These are phyloP conservation scores for Cerastis rubricosa DNA, from an alignment of 2,888 invertebrate species.

Conservation along the genomic window DNA sequence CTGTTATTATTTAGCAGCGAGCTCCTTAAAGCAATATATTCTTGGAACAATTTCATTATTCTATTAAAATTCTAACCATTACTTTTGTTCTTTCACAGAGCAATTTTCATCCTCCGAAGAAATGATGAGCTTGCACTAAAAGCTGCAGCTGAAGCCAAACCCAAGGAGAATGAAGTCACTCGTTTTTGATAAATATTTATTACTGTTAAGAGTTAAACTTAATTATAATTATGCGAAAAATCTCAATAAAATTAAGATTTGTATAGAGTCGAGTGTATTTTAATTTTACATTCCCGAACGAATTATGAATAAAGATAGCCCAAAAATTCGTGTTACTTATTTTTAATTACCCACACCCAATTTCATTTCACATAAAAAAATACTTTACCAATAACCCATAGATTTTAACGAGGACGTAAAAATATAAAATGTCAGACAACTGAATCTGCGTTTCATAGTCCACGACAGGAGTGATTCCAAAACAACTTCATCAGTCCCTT, in stretches of 20 bases:
- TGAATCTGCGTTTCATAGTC: neutral
- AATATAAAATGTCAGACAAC: neutral
- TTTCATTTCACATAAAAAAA: neutral
- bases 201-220: conserved; percentile 77
- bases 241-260: conserved; percentile 88
- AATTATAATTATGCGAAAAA: conserved; percentile 79
- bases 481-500: too few relatives aligned
- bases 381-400: neutral
- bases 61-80: neutral
- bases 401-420: neutral
- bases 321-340: neutral
- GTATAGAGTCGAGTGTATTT: conserved; percentile 74
- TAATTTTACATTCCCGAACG: conserved; percentile 28
- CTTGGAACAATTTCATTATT: neutral
- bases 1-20: too few relatives aligned
- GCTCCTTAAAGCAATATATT: too few relatives aligned
- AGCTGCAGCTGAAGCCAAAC: conserved; percentile 70
- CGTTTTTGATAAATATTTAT: conserved; percentile 83
- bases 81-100: conserved; percentile 73
- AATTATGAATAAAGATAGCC: conserved; percentile 18
- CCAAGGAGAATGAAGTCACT: conserved; percentile 85
- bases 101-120: conserved; percentile 78
- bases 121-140: conserved; percentile 70
- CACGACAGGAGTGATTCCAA: too few relatives aligned
- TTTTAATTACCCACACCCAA: neutral